Evolutionary conservation across 2,888 invertebrate genomes (phyloP).

Genomic region (Papilio demoleus): DNA sequence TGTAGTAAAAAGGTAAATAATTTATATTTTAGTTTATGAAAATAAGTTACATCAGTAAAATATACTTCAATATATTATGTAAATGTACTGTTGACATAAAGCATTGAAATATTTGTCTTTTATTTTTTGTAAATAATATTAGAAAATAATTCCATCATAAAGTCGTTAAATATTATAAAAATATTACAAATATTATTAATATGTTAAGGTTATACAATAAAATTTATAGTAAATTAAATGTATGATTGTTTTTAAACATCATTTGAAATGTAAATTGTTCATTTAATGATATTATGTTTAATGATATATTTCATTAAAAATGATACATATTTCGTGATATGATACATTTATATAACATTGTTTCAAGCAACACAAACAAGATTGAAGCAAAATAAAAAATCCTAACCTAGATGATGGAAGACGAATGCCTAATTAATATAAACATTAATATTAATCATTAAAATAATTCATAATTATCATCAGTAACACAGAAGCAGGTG

Average conservation of each 20-base stretch:
- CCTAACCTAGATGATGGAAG: constrained; percentile 39
- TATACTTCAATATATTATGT: background rate
- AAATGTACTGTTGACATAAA: constrained; percentile 4
- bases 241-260: constrained; percentile 54
- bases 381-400: constrained; percentile 22
- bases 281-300: background rate
- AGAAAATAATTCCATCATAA: constrained; percentile 12
- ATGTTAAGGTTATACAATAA: too few species aligned
- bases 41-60: background rate
- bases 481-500: constrained; percentile 31
- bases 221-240: too few species aligned
- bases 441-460: constrained; percentile 5
- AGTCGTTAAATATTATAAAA: background rate
- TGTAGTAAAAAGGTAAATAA: constrained; percentile 10
- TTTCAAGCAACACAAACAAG: constrained; percentile 29
- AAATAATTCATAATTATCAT: constrained; percentile 19
- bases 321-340: constrained; percentile 33
- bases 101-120: background rate
- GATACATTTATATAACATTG: constrained; percentile 33
- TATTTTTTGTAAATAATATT: background rate
- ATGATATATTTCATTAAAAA: background rate
- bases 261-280: too few species aligned
- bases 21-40: background rate
- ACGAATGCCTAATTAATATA: constrained; percentile 35
- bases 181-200: background rate